Conservation (phyloP, 2,888 invertebrate species). For the Macaria notata region DNA sequence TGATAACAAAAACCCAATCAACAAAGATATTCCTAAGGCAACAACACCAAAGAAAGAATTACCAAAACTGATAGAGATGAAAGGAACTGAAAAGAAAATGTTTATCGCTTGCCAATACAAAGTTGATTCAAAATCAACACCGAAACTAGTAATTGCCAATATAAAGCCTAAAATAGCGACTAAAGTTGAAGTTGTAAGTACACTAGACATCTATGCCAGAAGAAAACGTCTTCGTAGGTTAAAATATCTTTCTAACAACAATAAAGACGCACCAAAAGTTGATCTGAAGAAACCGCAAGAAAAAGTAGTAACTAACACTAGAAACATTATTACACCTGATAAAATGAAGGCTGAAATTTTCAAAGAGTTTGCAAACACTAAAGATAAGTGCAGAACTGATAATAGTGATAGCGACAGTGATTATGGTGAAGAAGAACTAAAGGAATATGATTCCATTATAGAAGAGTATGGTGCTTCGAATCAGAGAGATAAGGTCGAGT, state of each 20-base stretch:
- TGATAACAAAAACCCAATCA: slow-evolving; percentile 50
- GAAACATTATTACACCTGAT: slow-evolving; percentile 65
- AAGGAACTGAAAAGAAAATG: slow-evolving; percentile 56
- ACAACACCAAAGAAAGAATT: slow-evolving; percentile 49
- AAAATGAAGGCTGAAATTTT: slow-evolving; percentile 67
- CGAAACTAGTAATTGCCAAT: slow-evolving; percentile 69
- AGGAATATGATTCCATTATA: slow-evolving; percentile 76
- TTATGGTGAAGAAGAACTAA: slow-evolving; percentile 76
- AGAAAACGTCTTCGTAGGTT: slow-evolving; percentile 70
- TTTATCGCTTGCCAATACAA: slow-evolving; percentile 68
- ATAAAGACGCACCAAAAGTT: slow-evolving; percentile 47
- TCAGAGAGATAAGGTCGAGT: slow-evolving; percentile 76
- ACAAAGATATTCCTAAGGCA: slow-evolving; percentile 51
- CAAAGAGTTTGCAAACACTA: slow-evolving; percentile 61
- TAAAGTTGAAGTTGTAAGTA: slow-evolving; percentile 64
- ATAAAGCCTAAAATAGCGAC: slow-evolving; percentile 51
- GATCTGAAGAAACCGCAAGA: slow-evolving; percentile 41
- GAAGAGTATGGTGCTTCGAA: slow-evolving; percentile 70
- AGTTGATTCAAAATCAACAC: slow-evolving; percentile 64
- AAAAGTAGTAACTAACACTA: slow-evolving; percentile 28
- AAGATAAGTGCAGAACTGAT: slow-evolving; percentile 56
- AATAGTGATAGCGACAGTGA: slow-evolving; percentile 72
- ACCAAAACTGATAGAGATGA: slow-evolving; percentile 51
- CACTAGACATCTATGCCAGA: slow-evolving; percentile 80
- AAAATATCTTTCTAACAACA: slow-evolving; percentile 59